Conservation (phyloP, 2,113 vertebrate genomes). For the Xerus inauris region DNA sequence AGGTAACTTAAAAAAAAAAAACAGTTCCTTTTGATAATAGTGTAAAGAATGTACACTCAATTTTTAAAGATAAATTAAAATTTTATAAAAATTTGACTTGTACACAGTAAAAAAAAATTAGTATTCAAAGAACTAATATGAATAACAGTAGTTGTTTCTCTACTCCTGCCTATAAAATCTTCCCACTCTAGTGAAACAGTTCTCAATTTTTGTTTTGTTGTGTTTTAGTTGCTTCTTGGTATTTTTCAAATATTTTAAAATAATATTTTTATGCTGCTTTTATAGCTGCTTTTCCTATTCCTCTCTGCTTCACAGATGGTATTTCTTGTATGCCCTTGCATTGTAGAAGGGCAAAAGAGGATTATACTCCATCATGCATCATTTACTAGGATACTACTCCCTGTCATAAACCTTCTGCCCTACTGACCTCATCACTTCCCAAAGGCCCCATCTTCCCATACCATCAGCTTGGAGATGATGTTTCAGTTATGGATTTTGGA, state of each 20-base stretch:
- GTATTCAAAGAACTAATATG: neutral
- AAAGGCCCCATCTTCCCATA: neutral
- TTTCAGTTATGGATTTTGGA: neutral
- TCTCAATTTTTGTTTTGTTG: slow-evolving; percentile 17
- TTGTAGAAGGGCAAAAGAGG: neutral
- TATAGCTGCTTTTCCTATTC: neutral
- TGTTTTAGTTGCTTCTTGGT: neutral
- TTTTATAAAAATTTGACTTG: slow-evolving; percentile 26
- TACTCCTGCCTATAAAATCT: accelerated
- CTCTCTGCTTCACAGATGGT: neutral
- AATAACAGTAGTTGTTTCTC: neutral
- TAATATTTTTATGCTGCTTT: neutral
- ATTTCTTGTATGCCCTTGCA: neutral
- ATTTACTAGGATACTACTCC: neutral
- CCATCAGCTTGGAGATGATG: neutral
- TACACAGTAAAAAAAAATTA: neutral
- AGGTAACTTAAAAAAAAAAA: neutral
- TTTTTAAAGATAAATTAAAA: neutral
- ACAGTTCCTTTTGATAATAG: neutral
- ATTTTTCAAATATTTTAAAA: neutral
- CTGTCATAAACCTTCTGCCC: neutral
- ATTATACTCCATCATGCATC: neutral
- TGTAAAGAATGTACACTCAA: neutral
- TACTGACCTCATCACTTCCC: neutral
- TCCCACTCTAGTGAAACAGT: neutral